Base-by-base conservation (phyloP, 2,888 invertebrate genomes). In the Eutolmus rufibarbis region DNA sequence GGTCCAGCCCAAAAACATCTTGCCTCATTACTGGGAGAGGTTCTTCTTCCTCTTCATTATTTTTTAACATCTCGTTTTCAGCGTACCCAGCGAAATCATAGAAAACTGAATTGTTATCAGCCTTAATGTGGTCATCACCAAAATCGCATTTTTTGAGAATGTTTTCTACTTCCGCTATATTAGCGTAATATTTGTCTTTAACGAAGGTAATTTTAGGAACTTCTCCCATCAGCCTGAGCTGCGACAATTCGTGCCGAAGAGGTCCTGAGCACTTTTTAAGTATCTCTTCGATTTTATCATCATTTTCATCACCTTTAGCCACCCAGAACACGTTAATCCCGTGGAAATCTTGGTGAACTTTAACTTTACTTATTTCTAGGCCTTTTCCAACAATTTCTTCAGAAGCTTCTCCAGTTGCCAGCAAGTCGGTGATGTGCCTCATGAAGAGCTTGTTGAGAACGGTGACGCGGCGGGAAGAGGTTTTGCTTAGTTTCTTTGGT, bases 381-480 rank as follows among this genome's bases (percentile, higher is more conserved):
- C 95, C 95, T 89, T 94, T 93, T 9, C 96, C 96, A 16, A 95
- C 89, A 88, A 97, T 92, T 82, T 94, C 92, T 81, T 94, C 92
- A 1, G 95, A 93, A 43, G 94, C 93, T 89, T 95, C 95, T 1
- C 96, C 96, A 0, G 96, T 96, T 1, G 96, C 95, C 94, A 97
- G 94, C 46, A 96, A 92, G 91, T 97, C 97, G 0, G 96, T 96
- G 9, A 97, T 95, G 88, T 96, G 93, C 90, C 95, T 94, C 96
- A 97, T 97, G 90, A 97, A 97, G 81, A 97, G 91, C 92, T 96
- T 96, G 91, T 97, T 97, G 1, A 97, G 92, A 89, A 97, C 95
- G 0, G 94, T 93, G 31, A 95, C 93, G 90, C 97, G 94, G 66
- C 95, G 94, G 0, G 93, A 91, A 12, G 94, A 94, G 14, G 93